Base-by-base conservation (phyloP, 37 sponge, comb jelly and placozoan genomes). In the Cladorhizidae sp. region DNA sequence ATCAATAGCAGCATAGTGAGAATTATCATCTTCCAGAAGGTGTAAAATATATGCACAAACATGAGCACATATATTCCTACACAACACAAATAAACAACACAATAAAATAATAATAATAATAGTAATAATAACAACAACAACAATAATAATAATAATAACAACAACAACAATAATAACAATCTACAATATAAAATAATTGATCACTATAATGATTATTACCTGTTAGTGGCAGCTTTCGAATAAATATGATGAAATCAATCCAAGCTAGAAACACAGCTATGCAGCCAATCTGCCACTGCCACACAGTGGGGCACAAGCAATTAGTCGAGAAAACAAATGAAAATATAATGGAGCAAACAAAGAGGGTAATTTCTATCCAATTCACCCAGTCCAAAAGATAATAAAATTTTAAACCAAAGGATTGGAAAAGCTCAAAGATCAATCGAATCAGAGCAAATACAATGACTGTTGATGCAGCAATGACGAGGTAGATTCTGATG, bases 261-360 rank as follows among this genome's bases (percentile, higher is more conserved):
- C 99, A 99, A 23, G 89, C 83, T 0, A 94, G 73, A 57, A 96
- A 92, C 23, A 99, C 72, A 14, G 89, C 88, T 20, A 94, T 28
- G 9, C 83, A 87, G 21, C 99, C 99, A n/a, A 95, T 43, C 79
- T 94, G 93, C 93, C 93, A 97, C 72, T 87, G 91, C 91, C 91
- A 91, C 20, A 65, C 68, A 17, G 55, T 51, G 33, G 77, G 78
- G 31, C 83, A 88, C 22, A 45, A 20, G 64, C 87, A 86, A 32
- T 86, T 33, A 54, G 50, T 74, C 35, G 39, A n/a, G 67, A 65
- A 64, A 12, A 82, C 72, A 37, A 73, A 75, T 42, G 78, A 81
- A 82, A 94, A 90, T 3, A 88, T 50, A 20, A 94, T 77, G 35
- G 86, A 28, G 29, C 32, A 72, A 33, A 74, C 18, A 39, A 76